Conservation (phyloP, 2,888 invertebrate species). For the Limnephilus auricula region DNA sequence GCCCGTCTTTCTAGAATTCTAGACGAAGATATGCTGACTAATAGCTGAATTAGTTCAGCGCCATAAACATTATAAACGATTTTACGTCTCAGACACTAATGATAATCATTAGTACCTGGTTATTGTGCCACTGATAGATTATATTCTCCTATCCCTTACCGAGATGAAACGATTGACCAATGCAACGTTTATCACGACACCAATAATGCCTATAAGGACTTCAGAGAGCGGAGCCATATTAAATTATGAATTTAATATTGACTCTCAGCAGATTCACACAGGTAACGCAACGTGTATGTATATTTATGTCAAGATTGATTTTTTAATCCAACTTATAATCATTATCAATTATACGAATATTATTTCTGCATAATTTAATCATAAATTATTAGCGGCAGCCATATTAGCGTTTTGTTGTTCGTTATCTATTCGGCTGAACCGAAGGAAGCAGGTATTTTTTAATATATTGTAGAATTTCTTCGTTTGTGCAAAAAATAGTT, state of each 20-base stretch:
- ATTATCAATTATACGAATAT: neutral
- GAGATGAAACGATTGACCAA: neutral
- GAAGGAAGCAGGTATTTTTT: neutral
- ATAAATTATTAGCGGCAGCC: neutral
- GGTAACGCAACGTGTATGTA: neutral
- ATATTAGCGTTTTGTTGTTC: neutral
- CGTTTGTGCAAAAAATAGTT: neutral
- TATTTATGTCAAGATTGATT: slow-evolving; percentile 18
- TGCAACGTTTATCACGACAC: neutral
- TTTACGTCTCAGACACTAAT: neutral
- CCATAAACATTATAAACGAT: neutral
- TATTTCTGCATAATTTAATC: neutral
- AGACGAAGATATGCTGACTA: neutral
- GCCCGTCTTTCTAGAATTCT: neutral
- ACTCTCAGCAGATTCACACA: slow-evolving; percentile 3
- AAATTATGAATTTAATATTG: neutral
- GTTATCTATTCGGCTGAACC: neutral
- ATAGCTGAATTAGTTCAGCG: neutral
- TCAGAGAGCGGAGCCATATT: neutral
- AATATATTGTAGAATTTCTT: neutral
- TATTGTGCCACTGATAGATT: neutral
- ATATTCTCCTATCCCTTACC: neutral
- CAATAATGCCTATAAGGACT: slow-evolving; percentile 2
- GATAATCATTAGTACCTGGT: neutral
- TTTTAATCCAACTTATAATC: neutral